Evolutionary conservation across 2,113 vertebrate genomes (phyloP), one percentile per base, ranked within the genome.

Genomic region (Reinhardtius hippoglossoides): DNA sequence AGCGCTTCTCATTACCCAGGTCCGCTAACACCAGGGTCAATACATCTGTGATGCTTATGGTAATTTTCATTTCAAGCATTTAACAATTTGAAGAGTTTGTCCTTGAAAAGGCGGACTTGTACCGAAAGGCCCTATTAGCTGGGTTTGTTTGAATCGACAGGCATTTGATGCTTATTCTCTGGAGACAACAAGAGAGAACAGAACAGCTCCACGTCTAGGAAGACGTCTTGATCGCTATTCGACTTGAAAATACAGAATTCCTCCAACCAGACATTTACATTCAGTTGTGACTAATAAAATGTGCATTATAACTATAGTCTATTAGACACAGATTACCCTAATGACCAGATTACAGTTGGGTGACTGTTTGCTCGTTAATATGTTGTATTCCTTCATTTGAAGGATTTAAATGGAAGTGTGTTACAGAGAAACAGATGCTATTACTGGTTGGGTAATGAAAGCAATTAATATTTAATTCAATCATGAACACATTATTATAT

Each of bases 381-480:
- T 18, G 18, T 16, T 5, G 20, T n/a, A 9, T 59, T 26, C 44
- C 2, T 5, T 46, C 13, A 37, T 61, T 56, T 48, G 1, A 20
- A 9, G 10, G 26, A 42, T 57, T 40, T 63, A 37, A 9, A n/a
- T n/a, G 18, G 18, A 15, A 3, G 20, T 9, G 20, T n/a, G 20
- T 20, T 21, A n/a, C 18, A n/a, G 35, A 61, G 10, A 56, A 61
- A 71, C 5, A n/a, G 50, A 54, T 12, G 15, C 55, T 50, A 23
- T 69, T 24, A 4, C 54, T 67, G 46, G 26, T 21, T 61, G 63
- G 52, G 26, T 67, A 71, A 75, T 72, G 21, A 74, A 58, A 73
- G 63, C 58, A 74, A 56, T 81, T 71, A 56, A 62, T 66, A 37
- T 27, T 61, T 40, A 52, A 55, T 65, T 35, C 66, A 73, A 81